phyloP scores from a whole-genome alignment of 2,888 invertebrate genomes.

The Pycnomerus fuliginosus region DNA sequence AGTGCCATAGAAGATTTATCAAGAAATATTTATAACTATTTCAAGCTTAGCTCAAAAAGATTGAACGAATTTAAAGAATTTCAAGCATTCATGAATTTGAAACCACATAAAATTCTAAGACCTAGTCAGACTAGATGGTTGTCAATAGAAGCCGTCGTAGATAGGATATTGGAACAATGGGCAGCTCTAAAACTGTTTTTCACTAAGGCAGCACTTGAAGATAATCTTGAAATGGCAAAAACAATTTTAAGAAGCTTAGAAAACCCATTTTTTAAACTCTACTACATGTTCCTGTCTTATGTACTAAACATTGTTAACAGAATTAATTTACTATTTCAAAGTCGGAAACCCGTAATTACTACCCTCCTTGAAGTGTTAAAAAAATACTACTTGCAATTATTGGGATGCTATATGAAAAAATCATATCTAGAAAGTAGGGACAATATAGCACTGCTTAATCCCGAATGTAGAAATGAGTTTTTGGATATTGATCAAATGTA shows the following conservation, averaged over 20 bases:
- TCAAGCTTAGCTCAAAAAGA: background rate
- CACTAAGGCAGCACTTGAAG: background rate
- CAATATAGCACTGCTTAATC: too few species aligned
- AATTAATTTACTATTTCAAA: too few species aligned
- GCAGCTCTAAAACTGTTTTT: background rate
- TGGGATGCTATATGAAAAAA: too few species aligned
- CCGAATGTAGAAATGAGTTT: too few species aligned
- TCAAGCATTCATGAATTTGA: background rate
- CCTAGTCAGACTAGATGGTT: conserved; percentile 3
- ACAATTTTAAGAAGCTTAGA: background rate
- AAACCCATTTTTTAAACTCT: too few species aligned
- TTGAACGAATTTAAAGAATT: background rate
- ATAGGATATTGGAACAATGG: conserved; percentile 2
- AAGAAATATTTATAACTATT: background rate
- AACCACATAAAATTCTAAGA: conserved; percentile 3
- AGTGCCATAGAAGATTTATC: background rate
- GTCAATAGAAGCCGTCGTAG: background rate
- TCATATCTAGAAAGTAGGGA: too few species aligned
- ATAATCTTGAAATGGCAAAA: background rate
- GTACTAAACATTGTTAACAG: too few species aligned
- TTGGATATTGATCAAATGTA: too few species aligned
- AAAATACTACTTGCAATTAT: too few species aligned
- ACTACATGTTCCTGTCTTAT: too few species aligned
- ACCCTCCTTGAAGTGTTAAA: too few species aligned
- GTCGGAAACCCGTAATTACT: too few species aligned